Evolutionary conservation across 1,140 invertebrate species (phyloP).

Genomic region (Artemia franciscana): DNA sequence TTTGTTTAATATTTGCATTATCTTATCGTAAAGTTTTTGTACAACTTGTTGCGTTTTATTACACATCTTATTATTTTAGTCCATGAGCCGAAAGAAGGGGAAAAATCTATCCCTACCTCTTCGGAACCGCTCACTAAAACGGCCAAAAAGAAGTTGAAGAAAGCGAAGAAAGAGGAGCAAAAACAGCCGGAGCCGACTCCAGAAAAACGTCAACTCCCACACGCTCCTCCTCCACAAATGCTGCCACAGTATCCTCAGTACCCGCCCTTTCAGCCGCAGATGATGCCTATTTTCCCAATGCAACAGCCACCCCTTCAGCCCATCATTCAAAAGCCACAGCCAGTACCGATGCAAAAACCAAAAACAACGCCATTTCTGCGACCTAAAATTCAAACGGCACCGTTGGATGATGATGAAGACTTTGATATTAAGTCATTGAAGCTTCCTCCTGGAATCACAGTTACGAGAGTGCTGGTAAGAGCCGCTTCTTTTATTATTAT

Average conservation of each 20-base stretch:
- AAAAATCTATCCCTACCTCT: not conserved
- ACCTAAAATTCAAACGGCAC: slow-evolving; percentile 17
- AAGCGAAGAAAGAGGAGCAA: not conserved
- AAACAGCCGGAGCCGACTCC: slow-evolving; percentile 4
- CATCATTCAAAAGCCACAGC: slow-evolving; percentile 12
- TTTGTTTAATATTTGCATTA: slow-evolving; percentile 5
- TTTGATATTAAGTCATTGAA: slow-evolving; percentile 35
- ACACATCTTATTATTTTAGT: not conserved
- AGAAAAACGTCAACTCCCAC: slow-evolving; percentile 13
- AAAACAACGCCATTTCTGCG: slow-evolving; percentile 16
- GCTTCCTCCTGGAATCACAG: slow-evolving; percentile 53
- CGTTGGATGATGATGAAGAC: slow-evolving; percentile 1
- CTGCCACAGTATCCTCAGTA: slow-evolving; percentile 6
- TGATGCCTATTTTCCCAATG: slow-evolving; percentile 9
- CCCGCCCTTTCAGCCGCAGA: slow-evolving; percentile 10
- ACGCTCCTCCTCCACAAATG: slow-evolving; percentile 6
- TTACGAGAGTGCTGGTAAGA: slow-evolving; percentile 26
- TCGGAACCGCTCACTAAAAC: slow-evolving; percentile 11
- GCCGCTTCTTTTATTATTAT: too few species aligned
- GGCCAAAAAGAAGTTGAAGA: slow-evolving; percentile 14
- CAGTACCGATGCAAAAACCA: slow-evolving; percentile 13
- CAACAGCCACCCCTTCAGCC: slow-evolving; percentile 8
- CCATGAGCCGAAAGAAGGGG: not conserved
- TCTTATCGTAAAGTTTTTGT: not conserved
- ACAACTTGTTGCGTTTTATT: not conserved